A percentile compares a stretch with the other conserved stretches of the same genome.
Conservation (phyloP, 2,797 vertebrate genomes). For the Paguma larvata region DNA sequence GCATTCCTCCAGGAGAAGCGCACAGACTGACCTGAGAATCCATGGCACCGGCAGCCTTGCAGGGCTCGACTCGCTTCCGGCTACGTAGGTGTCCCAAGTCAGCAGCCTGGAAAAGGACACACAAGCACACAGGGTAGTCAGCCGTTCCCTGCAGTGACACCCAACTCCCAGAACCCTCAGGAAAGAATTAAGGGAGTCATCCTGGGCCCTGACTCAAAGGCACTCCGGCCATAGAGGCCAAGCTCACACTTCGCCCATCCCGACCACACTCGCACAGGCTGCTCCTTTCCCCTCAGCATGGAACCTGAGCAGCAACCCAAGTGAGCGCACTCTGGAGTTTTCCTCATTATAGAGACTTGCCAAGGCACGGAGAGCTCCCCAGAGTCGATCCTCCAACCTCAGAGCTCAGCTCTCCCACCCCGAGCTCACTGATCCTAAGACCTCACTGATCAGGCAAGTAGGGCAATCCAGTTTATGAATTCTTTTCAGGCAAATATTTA, state of each 20-base stretch:
- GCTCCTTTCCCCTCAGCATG: neutral
- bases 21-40: constrained; percentile 69
- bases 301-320: neutral
- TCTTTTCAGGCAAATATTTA: neutral
- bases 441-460: neutral
- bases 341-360: neutral
- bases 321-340: neutral
- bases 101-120: constrained; percentile 58
- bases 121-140: neutral
- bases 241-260: neutral
- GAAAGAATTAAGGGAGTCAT: neutral
- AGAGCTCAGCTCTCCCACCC: neutral
- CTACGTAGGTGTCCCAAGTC: neutral
- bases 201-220: neutral
- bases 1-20: fast-evolving
- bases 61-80: neutral
- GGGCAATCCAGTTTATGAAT: fast-evolving
- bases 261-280: neutral
- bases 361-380: neutral
- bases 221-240: neutral
- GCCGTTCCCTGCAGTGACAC: neutral
- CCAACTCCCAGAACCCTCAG: neutral
- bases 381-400: neutral
- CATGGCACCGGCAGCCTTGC: neutral
- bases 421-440: neutral